Conservation (phyloP, 2,888 invertebrate species). For the Camponotus fellah region DNA sequence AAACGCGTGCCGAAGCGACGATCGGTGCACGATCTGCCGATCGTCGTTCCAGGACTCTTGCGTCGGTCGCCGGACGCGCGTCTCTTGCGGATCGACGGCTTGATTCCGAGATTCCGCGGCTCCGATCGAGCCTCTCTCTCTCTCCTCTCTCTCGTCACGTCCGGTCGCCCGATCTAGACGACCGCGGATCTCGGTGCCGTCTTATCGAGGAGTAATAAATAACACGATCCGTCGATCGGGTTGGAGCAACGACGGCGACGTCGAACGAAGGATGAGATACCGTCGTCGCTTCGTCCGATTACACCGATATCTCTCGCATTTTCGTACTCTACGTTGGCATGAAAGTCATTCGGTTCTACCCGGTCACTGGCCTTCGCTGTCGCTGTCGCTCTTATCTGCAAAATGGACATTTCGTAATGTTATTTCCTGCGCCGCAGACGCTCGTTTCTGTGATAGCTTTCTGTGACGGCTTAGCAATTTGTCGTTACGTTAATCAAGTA, state of each 20-base stretch:
- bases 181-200: slow-evolving; percentile 44
- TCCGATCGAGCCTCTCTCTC: neutral
- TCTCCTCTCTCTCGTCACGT: neutral
- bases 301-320: slow-evolving; percentile 47
- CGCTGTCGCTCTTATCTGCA: slow-evolving; percentile 97
- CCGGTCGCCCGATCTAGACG: neutral
- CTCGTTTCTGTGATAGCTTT: slow-evolving; percentile 26
- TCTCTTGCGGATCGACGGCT: slow-evolving; percentile 29
- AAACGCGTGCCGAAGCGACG: slow-evolving; percentile 77
- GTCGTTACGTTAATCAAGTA: slow-evolving; percentile 19
- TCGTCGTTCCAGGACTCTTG: slow-evolving; percentile 80
- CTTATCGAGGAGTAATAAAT: slow-evolving; percentile 65
- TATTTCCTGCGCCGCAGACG: slow-evolving; percentile 42
- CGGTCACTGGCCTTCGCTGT: slow-evolving; percentile 95
- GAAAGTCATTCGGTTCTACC: slow-evolving; percentile 54
- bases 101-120: slow-evolving; percentile 41
- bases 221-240: slow-evolving; percentile 56
- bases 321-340: slow-evolving; percentile 57
- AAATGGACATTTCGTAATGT: slow-evolving; percentile 54
- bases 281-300: slow-evolving; percentile 47
- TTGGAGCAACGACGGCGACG: slow-evolving; percentile 42
- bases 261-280: slow-evolving; percentile 35
- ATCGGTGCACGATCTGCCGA: slow-evolving; percentile 71
- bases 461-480: neutral
- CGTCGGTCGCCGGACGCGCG: slow-evolving; percentile 49